Conservation (phyloP, 2,113 vertebrate species). For the Corythornis cristatus region DNA sequence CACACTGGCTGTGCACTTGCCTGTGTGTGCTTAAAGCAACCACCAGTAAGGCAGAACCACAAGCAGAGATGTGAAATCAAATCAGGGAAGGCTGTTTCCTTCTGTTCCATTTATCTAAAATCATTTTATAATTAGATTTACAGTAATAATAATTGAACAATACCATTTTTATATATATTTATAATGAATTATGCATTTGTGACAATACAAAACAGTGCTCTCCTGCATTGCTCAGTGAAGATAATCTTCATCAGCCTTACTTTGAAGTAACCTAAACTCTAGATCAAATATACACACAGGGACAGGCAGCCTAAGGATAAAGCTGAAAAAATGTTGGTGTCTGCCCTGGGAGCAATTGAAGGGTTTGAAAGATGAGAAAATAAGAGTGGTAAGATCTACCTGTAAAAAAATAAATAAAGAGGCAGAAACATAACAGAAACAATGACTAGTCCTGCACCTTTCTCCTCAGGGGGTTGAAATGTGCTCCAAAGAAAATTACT, state of each 20-base stretch:
- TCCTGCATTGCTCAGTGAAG: neutral
- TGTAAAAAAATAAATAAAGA: fast-evolving
- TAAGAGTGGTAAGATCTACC: fast-evolving
- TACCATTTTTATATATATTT: neutral
- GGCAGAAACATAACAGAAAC: neutral
- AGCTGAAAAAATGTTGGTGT: neutral
- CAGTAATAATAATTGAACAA: neutral
- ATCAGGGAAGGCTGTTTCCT: neutral
- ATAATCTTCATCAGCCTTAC: neutral
- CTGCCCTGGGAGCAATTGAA: neutral
- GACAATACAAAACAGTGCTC: fast-evolving
- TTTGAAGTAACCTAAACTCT: neutral
- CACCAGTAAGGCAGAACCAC: neutral
- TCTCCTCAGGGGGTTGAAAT: fast-evolving
- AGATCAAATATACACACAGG: neutral
- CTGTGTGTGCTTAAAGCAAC: neutral
- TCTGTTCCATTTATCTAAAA: neutral
- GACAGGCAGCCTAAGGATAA: neutral
- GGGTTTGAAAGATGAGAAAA: neutral
- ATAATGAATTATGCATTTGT: neutral
- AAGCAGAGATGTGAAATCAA: neutral
- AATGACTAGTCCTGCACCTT: neutral
- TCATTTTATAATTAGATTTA: neutral
- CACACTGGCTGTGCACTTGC: fast-evolving
- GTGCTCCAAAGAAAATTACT: neutral